Percentiles rank a stretch among this genome's conserved stretches.
phyloP scores from a whole-genome alignment of 1,140 invertebrate species.

The Zaprionus nigranus region DNA sequence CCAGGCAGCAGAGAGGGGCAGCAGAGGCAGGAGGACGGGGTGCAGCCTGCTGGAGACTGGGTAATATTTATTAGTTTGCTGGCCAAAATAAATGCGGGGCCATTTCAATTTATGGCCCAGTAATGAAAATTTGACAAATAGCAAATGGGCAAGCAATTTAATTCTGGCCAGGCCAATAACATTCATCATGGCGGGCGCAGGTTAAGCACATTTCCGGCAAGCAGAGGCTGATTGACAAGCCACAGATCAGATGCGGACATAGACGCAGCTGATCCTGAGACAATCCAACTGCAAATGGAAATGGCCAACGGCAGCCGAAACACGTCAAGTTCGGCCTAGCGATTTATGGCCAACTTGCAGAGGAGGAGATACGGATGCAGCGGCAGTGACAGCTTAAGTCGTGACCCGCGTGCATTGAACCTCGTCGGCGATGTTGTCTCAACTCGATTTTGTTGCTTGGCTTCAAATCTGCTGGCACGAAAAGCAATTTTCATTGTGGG shows the following conservation, averaged over 20 bases:
- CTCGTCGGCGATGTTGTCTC: conserved; percentile 8
- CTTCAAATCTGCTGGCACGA: conserved; percentile 68
- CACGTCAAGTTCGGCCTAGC: conserved; percentile 45
- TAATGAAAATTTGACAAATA: conserved; percentile 82
- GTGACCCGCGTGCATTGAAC: conserved; percentile 79
- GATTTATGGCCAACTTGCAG: conserved; percentile 52
- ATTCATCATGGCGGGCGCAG: conserved; percentile 52
- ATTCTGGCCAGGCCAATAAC: conserved; percentile 55
- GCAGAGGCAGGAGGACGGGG: neutral
- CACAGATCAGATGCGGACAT: neutral
- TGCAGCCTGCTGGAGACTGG: neutral
- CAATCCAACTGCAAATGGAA: too few species aligned
- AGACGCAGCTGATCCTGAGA: neutral
- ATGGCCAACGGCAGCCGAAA: conserved; percentile 33
- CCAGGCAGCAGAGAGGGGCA: neutral
- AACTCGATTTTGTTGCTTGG: conserved; percentile 9
- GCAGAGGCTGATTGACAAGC: conserved; percentile 41
- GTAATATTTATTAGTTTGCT: conserved; percentile 66
- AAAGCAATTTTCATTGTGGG: conserved; percentile 76
- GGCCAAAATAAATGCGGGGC: conserved; percentile 67
- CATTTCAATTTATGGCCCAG: conserved; percentile 72
- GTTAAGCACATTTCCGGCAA: conserved; percentile 61
- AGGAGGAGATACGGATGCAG: conserved; percentile 16
- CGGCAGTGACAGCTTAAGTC: conserved; percentile 46
- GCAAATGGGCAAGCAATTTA: conserved; percentile 65